Base-by-base conservation (phyloP, 30 jellyfish, hydroid and myxozoan species). In the Nemopilema nomurai region DNA sequence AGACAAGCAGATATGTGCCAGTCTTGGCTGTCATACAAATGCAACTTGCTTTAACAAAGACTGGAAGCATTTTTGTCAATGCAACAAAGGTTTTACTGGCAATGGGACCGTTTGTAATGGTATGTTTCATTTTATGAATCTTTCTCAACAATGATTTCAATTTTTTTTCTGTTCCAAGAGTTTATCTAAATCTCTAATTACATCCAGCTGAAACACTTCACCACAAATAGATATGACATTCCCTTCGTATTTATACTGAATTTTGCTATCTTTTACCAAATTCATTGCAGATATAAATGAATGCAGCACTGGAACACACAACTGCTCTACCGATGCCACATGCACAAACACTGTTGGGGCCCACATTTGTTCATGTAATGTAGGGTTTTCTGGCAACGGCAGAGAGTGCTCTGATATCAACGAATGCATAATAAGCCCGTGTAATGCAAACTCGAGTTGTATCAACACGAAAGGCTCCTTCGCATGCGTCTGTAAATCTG, bases 361-460 rank as follows among this genome's bases (percentile, higher is more conserved):
- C 26, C 49, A 76, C 74, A 41, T 20, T 41, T 76, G 86, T 76
- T 20, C 20, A 1, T 76, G 86, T 51, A 51, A 76, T 18, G 77
- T 18, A 21, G 86, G 86, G 18, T 76, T 50, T 41, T 76, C 74
- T 57, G 86, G 86, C 23, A 76, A 76, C 25, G 86, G 86, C 19
- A 52, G 4, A n/a, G 23, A 18, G 3, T 76, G 86, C 62, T 31
- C 27, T 8, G 89, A 80, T 80, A 49, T 80, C 22, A 32, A 80
- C 80, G 90, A 80, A 41, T 80, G 90, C 82, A 6, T 0, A 6
- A 16, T 0, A 18, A 68, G 27, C 52, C 81, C 62, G 21, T 79
- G 89, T 29, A 53, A 62, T 24, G 24, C 63, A 28, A 27, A 62
- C 62, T 83, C 89, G 27, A 79, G 84, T 29, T 79, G 89, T 57